These are phyloP conservation scores for Vanessa atalanta DNA, from an alignment of 1,140 invertebrate genomes.

Conservation along the genomic window DNA sequence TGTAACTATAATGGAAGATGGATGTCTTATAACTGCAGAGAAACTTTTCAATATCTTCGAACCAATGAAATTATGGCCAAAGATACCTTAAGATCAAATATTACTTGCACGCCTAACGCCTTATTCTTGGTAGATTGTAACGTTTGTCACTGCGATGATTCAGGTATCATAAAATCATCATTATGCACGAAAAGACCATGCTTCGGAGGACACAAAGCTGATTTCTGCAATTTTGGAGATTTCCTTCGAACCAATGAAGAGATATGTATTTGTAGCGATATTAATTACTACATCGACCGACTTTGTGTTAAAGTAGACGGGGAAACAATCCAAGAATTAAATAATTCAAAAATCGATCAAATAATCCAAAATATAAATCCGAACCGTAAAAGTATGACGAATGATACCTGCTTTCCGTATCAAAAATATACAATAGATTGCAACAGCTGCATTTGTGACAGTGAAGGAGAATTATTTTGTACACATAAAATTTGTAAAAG, in stretches of 20 bases:
- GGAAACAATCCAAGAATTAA: constrained; percentile 37
- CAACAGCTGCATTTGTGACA: constrained; percentile 63
- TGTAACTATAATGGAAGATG: constrained; percentile 50
- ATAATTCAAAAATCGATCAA: constrained; percentile 17
- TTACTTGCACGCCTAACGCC: constrained; percentile 40
- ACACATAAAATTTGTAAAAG: constrained; percentile 49
- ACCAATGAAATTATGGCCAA: not conserved
- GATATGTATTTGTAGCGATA: constrained; percentile 52
- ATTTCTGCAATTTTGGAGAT: constrained; percentile 47
- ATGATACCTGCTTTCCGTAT: constrained; percentile 26
- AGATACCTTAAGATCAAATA: constrained; percentile 31
- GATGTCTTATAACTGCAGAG: constrained; percentile 49
- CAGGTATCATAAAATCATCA: constrained; percentile 33
- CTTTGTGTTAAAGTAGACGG: constrained; percentile 46
- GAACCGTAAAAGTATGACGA: constrained; percentile 26
- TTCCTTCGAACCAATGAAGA: constrained; percentile 43
- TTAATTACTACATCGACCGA: constrained; percentile 51
- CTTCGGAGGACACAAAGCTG: constrained; percentile 41
- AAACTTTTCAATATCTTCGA: constrained; percentile 35
- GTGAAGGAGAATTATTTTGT: constrained; percentile 56
- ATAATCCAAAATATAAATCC: constrained; percentile 32
- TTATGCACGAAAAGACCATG: constrained; percentile 52
- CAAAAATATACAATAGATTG: constrained; percentile 66
- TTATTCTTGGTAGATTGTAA: constrained; percentile 55
- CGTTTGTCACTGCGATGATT: constrained; percentile 45